These are phyloP conservation scores for Pristionchus japonicus DNA, from an alignment of 2,888 invertebrate species.

Conservation along the genomic window DNA sequence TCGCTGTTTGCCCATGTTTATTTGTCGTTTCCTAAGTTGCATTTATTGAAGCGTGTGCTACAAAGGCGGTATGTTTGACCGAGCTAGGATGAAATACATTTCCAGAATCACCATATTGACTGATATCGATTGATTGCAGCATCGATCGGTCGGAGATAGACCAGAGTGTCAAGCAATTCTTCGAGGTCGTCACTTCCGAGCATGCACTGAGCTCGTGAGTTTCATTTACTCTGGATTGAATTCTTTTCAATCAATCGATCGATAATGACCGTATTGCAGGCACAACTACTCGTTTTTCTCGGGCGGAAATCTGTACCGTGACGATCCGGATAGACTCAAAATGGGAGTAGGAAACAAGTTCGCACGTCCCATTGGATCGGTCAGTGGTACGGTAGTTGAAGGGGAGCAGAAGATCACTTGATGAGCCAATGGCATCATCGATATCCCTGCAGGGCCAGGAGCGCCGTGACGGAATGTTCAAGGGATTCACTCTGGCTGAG, in stretches of 20 bases:
- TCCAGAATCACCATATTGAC: no score
- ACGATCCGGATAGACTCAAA: neutral
- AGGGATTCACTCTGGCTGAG: constrained; percentile 39
- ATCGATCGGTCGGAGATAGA: constrained; percentile 28
- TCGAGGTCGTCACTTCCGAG: constrained; percentile 33
- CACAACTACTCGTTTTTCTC: constrained; percentile 9
- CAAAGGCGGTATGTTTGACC: no score
- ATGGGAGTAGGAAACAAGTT: neutral
- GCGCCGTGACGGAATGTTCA: constrained; percentile 13
- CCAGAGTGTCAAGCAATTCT: constrained; percentile 42
- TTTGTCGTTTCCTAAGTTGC: no score
- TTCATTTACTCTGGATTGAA: neutral
- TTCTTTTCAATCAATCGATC: neutral
- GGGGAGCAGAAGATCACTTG: neutral
- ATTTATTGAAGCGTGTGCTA: no score
- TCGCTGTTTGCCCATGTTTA: no score
- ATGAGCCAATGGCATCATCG: neutral
- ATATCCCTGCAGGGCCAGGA: constrained; percentile 14
- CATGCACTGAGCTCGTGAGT: neutral
- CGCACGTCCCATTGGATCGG: constrained; percentile 6
- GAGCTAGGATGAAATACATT: neutral
- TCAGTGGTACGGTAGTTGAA: neutral
- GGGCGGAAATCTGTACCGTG: constrained; percentile 30
- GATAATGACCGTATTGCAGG: neutral
- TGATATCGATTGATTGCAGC: neutral